phyloP scores from a whole-genome alignment of 2,888 invertebrate species.

The Drosophila nr. fundita region DNA sequence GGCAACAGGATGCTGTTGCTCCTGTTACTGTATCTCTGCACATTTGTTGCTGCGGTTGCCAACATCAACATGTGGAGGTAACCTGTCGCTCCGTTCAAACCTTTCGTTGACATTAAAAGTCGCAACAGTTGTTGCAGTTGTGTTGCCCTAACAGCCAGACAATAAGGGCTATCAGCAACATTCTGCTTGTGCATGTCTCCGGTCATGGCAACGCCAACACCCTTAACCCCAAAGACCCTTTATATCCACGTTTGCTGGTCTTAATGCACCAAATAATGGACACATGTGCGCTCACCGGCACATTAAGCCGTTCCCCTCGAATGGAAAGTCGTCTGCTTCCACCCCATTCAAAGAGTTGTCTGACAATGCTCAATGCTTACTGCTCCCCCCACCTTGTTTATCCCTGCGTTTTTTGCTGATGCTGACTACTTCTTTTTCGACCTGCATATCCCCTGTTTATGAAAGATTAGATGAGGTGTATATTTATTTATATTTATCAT shows the following conservation, averaged over 20 bases:
- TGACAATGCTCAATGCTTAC: slow-evolving; percentile 1
- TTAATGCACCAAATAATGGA: slow-evolving; percentile 66
- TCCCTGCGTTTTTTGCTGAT: slow-evolving; percentile 30
- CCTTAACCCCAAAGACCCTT: neutral
- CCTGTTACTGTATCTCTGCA: slow-evolving; percentile 49
- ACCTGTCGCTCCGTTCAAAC: neutral
- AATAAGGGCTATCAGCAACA: slow-evolving; percentile 72
- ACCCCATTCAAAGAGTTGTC: slow-evolving; percentile 18
- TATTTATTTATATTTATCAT: neutral
- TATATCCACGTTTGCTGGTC: slow-evolving; percentile 35
- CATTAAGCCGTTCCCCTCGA: slow-evolving; percentile 56
- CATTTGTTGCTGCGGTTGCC: slow-evolving; percentile 77
- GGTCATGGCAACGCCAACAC: slow-evolving; percentile 3
- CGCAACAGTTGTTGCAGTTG: slow-evolving; percentile 63
- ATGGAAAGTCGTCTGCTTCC: slow-evolving; percentile 21
- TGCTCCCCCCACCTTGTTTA: slow-evolving; percentile 1
- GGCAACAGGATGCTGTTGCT: slow-evolving; percentile 43
- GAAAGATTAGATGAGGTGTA: neutral
- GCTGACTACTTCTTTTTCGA: slow-evolving; percentile 12
- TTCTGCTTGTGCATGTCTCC: slow-evolving; percentile 34
- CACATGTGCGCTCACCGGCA: slow-evolving; percentile 50
- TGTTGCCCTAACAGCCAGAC: slow-evolving; percentile 59
- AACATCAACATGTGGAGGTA: slow-evolving; percentile 62
- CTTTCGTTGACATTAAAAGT: slow-evolving; percentile 73
- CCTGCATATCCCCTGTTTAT: slow-evolving; percentile 5